Percentiles rank a stretch among this genome's conserved stretches.
These are phyloP conservation scores for Trichonephila clavata DNA, from an alignment of 1,140 invertebrate genomes.

Conservation along the genomic window DNA sequence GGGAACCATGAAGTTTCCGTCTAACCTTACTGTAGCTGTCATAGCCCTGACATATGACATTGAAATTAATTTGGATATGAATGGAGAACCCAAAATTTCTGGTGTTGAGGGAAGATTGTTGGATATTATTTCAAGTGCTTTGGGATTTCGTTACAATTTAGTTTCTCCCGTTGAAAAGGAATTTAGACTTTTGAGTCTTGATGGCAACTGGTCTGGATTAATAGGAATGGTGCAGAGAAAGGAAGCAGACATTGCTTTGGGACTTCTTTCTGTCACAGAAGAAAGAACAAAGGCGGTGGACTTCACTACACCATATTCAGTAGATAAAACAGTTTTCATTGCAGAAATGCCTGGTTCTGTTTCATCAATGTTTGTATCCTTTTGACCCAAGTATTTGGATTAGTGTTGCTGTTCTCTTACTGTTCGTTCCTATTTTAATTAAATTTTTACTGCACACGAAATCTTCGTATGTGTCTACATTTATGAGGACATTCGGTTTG, in stretches of 20 bases:
- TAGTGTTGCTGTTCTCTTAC: background rate
- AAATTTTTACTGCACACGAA: background rate
- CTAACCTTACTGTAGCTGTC: too few relatives aligned
- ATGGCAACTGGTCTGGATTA: constrained; percentile 27
- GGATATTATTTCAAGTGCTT: background rate
- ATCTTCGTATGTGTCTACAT: background rate
- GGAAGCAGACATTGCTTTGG: constrained; percentile 41
- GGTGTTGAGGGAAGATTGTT: constrained; percentile 17
- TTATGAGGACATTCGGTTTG: background rate
- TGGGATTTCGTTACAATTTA: background rate
- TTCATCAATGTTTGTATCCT: background rate
- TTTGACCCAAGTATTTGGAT: constrained; percentile 22
- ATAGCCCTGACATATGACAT: too few relatives aligned
- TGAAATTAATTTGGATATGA: background rate
- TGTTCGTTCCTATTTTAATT: background rate
- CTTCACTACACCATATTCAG: background rate
- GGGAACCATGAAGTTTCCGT: too few relatives aligned
- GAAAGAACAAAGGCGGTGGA: background rate
- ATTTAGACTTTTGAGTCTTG: background rate
- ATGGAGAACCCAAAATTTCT: background rate
- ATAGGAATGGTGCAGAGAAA: constrained; percentile 12
- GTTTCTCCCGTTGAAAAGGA: background rate
- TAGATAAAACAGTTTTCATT: background rate
- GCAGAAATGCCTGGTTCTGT: background rate
- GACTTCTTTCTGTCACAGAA: background rate